These are phyloP conservation scores for Macropus fuliginosus DNA, from an alignment of 2,797 vertebrate species.

Conservation along the genomic window DNA sequence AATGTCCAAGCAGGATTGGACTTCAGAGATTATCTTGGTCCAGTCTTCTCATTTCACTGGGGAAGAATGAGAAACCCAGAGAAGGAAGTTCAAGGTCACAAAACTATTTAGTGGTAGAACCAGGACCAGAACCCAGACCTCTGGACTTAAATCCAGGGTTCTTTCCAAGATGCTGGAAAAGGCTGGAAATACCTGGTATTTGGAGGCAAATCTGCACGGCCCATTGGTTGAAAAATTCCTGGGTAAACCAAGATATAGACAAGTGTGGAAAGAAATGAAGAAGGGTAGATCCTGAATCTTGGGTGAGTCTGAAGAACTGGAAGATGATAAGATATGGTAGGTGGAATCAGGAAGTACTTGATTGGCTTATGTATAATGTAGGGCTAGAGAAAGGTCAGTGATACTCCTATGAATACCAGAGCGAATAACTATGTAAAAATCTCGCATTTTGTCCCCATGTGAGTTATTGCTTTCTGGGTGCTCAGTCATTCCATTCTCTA, in stretches of 20 bases:
- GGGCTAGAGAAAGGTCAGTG: not conserved
- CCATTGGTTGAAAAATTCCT: not conserved
- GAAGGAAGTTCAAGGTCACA: not conserved
- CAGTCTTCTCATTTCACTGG: not conserved
- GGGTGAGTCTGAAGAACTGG: not conserved
- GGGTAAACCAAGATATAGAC: not conserved
- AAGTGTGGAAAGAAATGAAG: not conserved
- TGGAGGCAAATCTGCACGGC: not conserved
- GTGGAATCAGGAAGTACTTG: not conserved
- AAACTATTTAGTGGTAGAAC: not conserved
- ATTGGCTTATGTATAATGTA: not conserved
- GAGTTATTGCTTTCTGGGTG: not conserved
- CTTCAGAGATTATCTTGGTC: not conserved
- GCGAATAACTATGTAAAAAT: slow-evolving; percentile 42
- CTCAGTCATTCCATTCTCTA: not conserved
- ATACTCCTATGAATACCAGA: not conserved
- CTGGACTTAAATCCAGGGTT: not conserved
- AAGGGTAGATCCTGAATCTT: not conserved
- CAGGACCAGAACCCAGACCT: not conserved
- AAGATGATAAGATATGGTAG: accelerated
- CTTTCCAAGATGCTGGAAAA: not conserved
- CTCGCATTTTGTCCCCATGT: not conserved
- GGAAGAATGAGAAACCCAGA: not conserved
- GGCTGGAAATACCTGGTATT: not conserved
- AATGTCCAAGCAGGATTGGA: not conserved